phyloP scores from a whole-genome alignment of 2,888 invertebrate genomes.

The Coenonympha arcania region DNA sequence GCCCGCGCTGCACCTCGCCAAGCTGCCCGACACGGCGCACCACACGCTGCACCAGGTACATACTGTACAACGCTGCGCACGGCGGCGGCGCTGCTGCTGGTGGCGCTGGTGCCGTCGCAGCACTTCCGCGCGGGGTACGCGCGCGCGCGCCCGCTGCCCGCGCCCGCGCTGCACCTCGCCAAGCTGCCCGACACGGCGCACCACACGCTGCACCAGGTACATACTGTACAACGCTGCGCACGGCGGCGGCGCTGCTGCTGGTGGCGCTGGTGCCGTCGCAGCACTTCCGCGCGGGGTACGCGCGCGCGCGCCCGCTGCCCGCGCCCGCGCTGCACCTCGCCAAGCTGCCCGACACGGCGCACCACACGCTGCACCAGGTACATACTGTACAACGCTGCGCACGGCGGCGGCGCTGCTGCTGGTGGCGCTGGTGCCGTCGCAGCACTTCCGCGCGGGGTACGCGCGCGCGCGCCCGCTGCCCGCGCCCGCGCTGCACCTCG shows the following conservation, averaged over 20 bases:
- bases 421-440: conserved; percentile 92
- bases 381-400: conserved; percentile 64
- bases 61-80: conserved; percentile 68
- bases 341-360: conserved; percentile 66
- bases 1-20: conserved; percentile 54
- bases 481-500: conserved; percentile 57
- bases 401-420: conserved; percentile 89
- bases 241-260: conserved; percentile 89
- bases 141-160: conserved; percentile 72
- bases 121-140: conserved; percentile 92
- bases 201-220: conserved; percentile 71
- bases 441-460: conserved; percentile 91
- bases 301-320: conserved; percentile 75
- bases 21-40: conserved; percentile 68
- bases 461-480: conserved; percentile 75
- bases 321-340: conserved; percentile 55
- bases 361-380: conserved; percentile 72
- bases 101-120: conserved; percentile 91
- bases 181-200: conserved; percentile 68
- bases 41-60: conserved; percentile 71
- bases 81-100: conserved; percentile 91
- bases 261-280: conserved; percentile 93
- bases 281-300: conserved; percentile 90
- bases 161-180: conserved; percentile 53
- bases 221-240: conserved; percentile 65